Percentiles rank a stretch among this genome's conserved stretches.
Conservation (phyloP, 2,888 invertebrate genomes). For the Noctua fimbriata region DNA sequence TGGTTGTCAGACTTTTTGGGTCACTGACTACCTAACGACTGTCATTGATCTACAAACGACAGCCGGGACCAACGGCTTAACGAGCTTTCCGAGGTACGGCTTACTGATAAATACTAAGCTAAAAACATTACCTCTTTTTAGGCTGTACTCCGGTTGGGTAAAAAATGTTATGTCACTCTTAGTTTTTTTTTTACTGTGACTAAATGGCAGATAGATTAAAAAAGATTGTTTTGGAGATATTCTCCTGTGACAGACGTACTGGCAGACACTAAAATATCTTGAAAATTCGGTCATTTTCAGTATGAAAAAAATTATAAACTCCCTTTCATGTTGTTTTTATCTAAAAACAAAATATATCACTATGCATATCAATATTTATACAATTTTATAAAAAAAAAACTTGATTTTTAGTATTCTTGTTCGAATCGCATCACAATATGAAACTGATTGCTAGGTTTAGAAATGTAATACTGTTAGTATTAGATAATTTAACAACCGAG, state of each 20-base stretch:
- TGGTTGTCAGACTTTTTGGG: background rate
- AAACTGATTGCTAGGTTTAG: conserved; percentile 51
- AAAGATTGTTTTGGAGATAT: background rate
- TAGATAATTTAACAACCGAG: conserved; percentile 42
- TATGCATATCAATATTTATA: conserved; percentile 19
- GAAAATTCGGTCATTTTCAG: background rate
- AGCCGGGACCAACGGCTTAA: background rate
- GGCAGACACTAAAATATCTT: background rate
- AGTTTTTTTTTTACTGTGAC: background rate
- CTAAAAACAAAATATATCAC: conserved; percentile 4
- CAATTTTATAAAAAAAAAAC: background rate
- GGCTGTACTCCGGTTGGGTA: background rate
- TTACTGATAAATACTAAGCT: background rate
- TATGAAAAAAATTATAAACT: background rate
- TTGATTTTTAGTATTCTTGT: background rate
- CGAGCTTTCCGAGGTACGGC: background rate
- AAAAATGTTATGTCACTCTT: background rate
- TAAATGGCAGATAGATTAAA: background rate
- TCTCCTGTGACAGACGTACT: background rate
- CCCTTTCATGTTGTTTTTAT: background rate
- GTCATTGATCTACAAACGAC: background rate
- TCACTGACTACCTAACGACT: background rate
- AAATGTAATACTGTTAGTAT: conserved; percentile 47
- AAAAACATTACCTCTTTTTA: no score
- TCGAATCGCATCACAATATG: conserved; percentile 33